These are phyloP conservation scores for Platysteira castanea DNA, from an alignment of 2,113 vertebrate species.

Conservation along the genomic window DNA sequence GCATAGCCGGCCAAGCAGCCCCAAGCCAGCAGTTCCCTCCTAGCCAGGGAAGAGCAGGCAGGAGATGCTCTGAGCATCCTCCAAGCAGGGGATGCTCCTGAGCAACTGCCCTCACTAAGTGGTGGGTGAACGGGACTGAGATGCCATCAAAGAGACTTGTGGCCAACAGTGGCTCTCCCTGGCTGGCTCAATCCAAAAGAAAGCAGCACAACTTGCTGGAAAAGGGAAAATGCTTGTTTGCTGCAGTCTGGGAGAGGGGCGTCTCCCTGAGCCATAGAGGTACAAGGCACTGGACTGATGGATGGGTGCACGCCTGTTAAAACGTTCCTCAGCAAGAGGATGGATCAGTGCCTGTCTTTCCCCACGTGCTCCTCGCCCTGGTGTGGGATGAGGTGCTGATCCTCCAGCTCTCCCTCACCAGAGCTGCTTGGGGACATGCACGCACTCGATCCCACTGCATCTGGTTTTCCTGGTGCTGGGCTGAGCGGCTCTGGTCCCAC, in stretches of 20 bases:
- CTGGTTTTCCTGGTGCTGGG: not conserved
- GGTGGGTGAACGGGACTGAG: not conserved
- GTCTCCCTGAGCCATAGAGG: not conserved
- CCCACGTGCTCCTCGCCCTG: rapidly evolving
- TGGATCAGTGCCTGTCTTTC: not conserved
- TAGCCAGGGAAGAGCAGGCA: not conserved
- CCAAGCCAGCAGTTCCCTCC: not conserved
- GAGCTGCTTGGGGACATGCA: not conserved
- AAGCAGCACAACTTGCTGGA: not conserved
- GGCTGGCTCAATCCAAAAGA: not conserved
- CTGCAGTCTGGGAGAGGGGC: no score
- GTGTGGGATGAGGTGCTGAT: not conserved
- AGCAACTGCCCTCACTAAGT: not conserved
- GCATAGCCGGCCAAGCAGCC: not conserved
- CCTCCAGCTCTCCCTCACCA: not conserved
- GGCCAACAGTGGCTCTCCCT: not conserved
- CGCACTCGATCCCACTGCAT: rapidly evolving
- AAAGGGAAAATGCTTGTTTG: not conserved
- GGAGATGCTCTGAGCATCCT: not conserved
- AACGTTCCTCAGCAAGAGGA: not conserved
- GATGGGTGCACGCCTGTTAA: not conserved
- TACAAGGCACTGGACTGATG: not conserved
- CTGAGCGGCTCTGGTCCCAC: not conserved
- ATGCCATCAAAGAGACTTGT: not conserved
- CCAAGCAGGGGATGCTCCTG: not conserved